Percentiles rank a stretch among this genome's conserved stretches.
Evolutionary conservation across 2,888 invertebrate genomes (phyloP).

Genomic region (Latrodectus elegans): DNA sequence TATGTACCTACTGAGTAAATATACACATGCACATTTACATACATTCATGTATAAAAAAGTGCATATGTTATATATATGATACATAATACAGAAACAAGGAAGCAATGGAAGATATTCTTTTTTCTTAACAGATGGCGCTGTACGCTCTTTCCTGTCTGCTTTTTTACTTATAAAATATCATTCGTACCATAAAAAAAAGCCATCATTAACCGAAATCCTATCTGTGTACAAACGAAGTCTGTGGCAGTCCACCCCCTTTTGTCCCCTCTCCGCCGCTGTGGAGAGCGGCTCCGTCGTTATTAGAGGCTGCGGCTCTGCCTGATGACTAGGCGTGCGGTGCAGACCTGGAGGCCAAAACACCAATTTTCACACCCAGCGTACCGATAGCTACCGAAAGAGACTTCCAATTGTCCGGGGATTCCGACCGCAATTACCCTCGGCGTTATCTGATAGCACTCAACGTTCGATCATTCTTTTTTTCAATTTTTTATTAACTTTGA

Average conservation of each 20-base stretch:
- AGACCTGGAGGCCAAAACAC: conserved; percentile 56
- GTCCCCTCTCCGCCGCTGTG: background rate
- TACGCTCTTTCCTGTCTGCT: no score
- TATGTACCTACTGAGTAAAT: no score
- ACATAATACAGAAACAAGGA: no score
- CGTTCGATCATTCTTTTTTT: background rate
- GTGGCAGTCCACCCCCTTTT: background rate
- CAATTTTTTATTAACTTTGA: background rate
- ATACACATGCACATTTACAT: no score
- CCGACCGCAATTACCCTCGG: conserved; percentile 63
- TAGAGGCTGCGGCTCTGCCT: conserved; percentile 52
- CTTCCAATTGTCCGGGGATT: conserved; percentile 53
- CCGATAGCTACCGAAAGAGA: conserved; percentile 66
- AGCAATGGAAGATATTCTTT: no score
- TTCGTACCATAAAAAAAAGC: no score
- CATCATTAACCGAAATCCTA: no score
- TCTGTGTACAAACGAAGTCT: no score
- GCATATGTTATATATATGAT: no score
- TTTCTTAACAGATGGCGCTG: no score
- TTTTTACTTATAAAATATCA: no score
- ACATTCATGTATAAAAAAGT: no score
- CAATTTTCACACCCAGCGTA: conserved; percentile 66
- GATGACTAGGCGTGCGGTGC: conserved; percentile 55
- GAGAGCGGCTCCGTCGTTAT: conserved; percentile 56
- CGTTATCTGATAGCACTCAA: conserved; percentile 50